phyloP scores from a whole-genome alignment of 1,140 invertebrate species.

The Notospermus geniculatus region DNA sequence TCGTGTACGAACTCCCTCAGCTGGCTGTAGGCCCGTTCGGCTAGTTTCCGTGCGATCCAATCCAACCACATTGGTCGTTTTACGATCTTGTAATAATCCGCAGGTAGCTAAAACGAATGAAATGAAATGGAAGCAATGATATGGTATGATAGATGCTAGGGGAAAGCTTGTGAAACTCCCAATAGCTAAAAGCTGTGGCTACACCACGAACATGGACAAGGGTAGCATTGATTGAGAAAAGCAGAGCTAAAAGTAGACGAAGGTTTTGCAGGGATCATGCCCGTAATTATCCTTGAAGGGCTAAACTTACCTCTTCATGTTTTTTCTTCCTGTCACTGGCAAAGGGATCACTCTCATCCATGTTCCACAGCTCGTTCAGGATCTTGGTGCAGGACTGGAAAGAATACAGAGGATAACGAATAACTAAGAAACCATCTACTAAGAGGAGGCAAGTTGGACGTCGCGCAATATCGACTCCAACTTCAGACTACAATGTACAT shows the following conservation, averaged over 20 bases:
- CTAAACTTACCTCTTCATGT: not conserved
- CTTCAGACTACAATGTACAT: too few species aligned
- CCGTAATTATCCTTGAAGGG: not conserved
- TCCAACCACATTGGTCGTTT: conserved; percentile 7
- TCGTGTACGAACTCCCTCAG: conserved; percentile 1
- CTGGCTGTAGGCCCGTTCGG: not conserved
- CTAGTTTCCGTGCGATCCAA: conserved; percentile 2
- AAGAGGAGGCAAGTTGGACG: not conserved
- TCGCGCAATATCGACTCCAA: not conserved
- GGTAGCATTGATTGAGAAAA: too few species aligned
- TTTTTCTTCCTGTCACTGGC: not conserved
- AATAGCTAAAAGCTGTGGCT: too few species aligned
- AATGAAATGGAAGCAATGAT: not conserved
- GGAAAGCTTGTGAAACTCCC: too few species aligned
- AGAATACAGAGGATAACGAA: not conserved
- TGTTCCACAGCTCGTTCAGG: conserved; percentile 7
- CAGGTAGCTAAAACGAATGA: not conserved
- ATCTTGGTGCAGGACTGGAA: conserved; percentile 2
- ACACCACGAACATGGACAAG: too few species aligned
- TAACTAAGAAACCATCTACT: not conserved
- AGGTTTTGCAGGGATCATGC: too few species aligned
- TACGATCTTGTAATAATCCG: conserved; percentile 3
- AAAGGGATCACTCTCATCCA: conserved; percentile 1
- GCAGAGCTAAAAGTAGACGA: too few species aligned
- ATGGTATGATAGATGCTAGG: not conserved